Percentiles rank a stretch among this genome's conserved stretches.
Evolutionary conservation across 2,797 vertebrate species (phyloP).

Genomic region (Cheirogaleus major): DNA sequence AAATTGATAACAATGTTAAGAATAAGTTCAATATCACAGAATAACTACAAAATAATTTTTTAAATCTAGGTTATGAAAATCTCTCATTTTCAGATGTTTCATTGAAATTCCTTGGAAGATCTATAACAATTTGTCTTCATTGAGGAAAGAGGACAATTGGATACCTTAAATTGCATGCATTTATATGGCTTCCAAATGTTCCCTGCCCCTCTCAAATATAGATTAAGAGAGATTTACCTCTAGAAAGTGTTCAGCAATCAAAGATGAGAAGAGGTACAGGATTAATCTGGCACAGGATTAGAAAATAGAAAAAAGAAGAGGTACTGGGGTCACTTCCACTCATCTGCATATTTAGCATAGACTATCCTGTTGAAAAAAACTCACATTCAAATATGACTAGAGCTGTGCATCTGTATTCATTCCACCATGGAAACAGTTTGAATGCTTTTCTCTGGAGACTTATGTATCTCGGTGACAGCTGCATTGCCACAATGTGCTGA

Average conservation of each 20-base stretch:
- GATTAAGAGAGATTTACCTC: not conserved
- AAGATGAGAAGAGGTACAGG: not conserved
- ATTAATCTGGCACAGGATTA: not conserved
- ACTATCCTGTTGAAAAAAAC: not conserved
- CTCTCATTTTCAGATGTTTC: not conserved
- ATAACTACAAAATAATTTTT: not conserved
- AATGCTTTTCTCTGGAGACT: conserved; percentile 40
- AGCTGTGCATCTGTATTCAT: conserved; percentile 40
- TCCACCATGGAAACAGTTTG: conserved; percentile 26
- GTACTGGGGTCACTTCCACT: not conserved
- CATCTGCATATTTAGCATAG: not conserved
- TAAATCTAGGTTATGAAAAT: not conserved
- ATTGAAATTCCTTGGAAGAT: not conserved
- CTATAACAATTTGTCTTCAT: not conserved
- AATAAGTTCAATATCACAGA: not conserved
- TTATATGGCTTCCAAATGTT: not conserved
- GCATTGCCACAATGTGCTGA: conserved; percentile 36
- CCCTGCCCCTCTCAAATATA: not conserved
- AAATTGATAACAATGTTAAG: not conserved
- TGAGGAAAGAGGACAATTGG: not conserved
- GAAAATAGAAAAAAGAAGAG: not conserved
- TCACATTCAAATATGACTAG: not conserved
- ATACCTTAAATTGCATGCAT: not conserved
- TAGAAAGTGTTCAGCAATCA: not conserved
- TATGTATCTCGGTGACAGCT: conserved; percentile 65